These are phyloP conservation scores for rat (Rattus norvegicus) DNA, from an alignment of 2,113 vertebrate genomes.

Conservation along the genomic window DNA sequence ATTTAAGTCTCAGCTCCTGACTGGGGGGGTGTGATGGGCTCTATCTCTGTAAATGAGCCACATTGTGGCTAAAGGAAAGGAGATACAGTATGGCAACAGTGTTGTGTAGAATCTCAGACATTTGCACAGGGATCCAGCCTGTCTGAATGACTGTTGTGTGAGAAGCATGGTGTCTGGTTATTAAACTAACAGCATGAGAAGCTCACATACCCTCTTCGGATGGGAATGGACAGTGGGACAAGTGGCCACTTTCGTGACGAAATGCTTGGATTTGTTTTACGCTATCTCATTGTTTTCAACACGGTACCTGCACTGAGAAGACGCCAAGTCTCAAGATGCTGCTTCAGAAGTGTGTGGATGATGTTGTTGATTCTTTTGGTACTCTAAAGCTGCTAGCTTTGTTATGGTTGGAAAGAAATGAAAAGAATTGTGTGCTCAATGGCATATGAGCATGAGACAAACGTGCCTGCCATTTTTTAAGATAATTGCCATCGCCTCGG, in stretches of 20 bases:
- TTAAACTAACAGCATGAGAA: conserved; percentile 7
- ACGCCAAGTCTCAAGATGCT: background rate
- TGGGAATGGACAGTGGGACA: background rate
- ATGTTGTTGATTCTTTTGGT: background rate
- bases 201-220: background rate
- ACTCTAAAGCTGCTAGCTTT: conserved; percentile 2
- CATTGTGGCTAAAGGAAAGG: conserved; percentile 21
- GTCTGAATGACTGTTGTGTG: background rate
- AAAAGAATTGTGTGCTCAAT: conserved; percentile 64
- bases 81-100: conserved; percentile 21
- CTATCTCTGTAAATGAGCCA: background rate
- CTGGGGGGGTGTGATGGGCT: background rate
- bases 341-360: background rate
- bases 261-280: background rate
- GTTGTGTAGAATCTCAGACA: background rate
- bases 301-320: background rate
- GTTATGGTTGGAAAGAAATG: conserved; percentile 23
- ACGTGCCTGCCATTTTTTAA: conserved; percentile 64
- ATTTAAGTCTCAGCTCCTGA: background rate
- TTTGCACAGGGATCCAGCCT: background rate
- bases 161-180: background rate
- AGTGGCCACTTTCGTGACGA: background rate
- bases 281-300: conserved; percentile 3
- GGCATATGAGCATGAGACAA: conserved; percentile 57
- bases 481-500: conserved; percentile 62